Base-by-base conservation (phyloP, 2,113 vertebrate genomes). In the Tricholaema leucomelas region DNA sequence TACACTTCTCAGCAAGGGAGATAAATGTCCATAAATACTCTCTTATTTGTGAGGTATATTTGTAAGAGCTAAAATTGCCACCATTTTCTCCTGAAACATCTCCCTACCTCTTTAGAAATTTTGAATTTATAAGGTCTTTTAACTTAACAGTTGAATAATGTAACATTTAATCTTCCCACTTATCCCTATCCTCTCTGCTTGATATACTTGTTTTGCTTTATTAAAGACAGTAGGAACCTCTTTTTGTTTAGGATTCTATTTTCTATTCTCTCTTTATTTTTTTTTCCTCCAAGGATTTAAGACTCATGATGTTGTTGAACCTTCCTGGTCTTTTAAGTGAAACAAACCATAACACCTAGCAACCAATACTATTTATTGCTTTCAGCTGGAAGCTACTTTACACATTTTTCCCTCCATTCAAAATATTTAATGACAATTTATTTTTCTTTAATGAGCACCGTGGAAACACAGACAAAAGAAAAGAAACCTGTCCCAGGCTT, bases 261-360 rank as follows among this genome's bases (percentile, higher is more conserved):
- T 82, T 48, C 14, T 40, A 13, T 36, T 27, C 44, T 46, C 44
- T 46, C 4, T 50, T 24, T 50, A 24, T 50, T 48, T 38, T 50
- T 36, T 50, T 27, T 48, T 10, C 8, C 9, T 3, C 18, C 42
- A 42, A 24, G 6, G 20, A 16, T 75, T 63, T 30, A 75, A 63
- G 12, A 58, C 4, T 42, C 6, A 4, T 25, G 8, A 44, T 3
- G 23, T 16, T 46, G 1, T 35, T 3, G 1, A 24, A 5, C 5
- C 6, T 65, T 80, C 11, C 8, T 52, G 18, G 4, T 81, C 14
- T 76, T 70, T 63, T 61, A 11, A 27, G 24, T 65, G 23, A 73
- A 36, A 70, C 5, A 16, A 48, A 56, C 4, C 3, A 1, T 42
- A 50, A 40, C 9, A 59, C 8, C 15, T 35, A 44, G 8, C 9